phyloP scores from a whole-genome alignment of 2,888 invertebrate genomes.

The Thumatha senex region DNA sequence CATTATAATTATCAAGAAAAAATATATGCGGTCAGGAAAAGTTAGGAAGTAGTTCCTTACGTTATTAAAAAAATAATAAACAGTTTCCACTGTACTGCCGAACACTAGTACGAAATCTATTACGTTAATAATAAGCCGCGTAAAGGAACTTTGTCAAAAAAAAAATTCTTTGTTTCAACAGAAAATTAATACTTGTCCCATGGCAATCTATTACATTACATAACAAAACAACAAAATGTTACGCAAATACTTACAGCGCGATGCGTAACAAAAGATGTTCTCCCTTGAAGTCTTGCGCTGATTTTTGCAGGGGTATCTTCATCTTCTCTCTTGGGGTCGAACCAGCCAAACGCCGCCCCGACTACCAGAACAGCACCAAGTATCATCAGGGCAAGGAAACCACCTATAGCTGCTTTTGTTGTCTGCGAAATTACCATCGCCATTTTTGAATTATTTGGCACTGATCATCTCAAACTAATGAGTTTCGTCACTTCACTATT shows the following conservation, averaged over 20 bases:
- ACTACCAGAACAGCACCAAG: constrained; percentile 75
- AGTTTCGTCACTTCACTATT: constrained; percentile 17
- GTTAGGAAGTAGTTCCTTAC: no score
- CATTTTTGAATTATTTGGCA: constrained; percentile 67
- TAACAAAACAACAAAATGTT: no score
- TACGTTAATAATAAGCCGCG: no score
- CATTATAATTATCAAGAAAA: no score
- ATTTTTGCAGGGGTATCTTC: constrained; percentile 75
- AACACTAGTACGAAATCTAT: no score
- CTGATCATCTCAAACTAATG: constrained; percentile 63
- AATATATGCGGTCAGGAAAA: no score
- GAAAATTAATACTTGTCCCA: no score
- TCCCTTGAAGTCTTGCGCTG: constrained; percentile 72
- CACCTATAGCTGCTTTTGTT: constrained; percentile 76
- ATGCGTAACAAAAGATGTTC: constrained; percentile 77
- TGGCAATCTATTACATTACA: no score
- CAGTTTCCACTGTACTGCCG: no score
- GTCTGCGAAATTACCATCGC: constrained; percentile 81
- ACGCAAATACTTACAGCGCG: constrained; percentile 65
- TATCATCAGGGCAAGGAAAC: constrained; percentile 74
- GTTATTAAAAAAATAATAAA: no score
- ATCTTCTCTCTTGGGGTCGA: constrained; percentile 72
- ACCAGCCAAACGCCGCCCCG: constrained; percentile 77
- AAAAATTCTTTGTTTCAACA: no score
- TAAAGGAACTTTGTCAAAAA: no score